These are phyloP conservation scores for Volucella inanis DNA, from an alignment of 2,888 invertebrate species.

Conservation along the genomic window DNA sequence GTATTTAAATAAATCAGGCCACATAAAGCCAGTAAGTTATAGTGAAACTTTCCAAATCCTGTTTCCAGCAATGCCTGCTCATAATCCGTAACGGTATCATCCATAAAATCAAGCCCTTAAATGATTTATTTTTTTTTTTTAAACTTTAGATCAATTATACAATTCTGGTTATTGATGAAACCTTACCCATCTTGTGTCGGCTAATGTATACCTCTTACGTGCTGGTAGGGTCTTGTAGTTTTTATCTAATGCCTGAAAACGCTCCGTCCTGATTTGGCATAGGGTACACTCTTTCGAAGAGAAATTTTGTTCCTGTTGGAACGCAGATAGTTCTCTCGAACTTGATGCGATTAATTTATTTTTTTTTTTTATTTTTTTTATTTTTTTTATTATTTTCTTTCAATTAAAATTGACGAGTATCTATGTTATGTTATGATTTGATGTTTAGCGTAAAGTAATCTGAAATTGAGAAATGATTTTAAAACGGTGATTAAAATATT, in stretches of 20 bases:
- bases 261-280: constrained; percentile 63
- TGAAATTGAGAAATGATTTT: constrained; percentile 34
- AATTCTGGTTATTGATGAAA: no score
- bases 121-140: constrained; percentile 57
- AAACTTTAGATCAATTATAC: background rate
- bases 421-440: constrained; percentile 59
- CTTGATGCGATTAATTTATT: constrained; percentile 2
- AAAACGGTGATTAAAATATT: background rate
- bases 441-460: constrained; percentile 61
- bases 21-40: constrained; percentile 88
- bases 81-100: constrained; percentile 80
- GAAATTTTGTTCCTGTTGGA: constrained; percentile 46
- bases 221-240: constrained; percentile 48
- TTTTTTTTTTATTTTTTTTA: background rate
- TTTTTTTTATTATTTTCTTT: background rate
- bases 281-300: constrained; percentile 17
- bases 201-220: constrained; percentile 57
- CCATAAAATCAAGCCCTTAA: constrained; percentile 81
- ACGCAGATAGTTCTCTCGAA: constrained; percentile 8
- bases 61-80: constrained; percentile 80
- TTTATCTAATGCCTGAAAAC: constrained; percentile 39
- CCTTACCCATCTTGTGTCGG: constrained; percentile 77
- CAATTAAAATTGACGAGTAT: background rate
- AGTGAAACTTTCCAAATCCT: constrained; percentile 94
- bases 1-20: constrained; percentile 93